Percentiles rank a stretch among this genome's conserved stretches.
Evolutionary conservation across 2,888 invertebrate species (phyloP).

Genomic region (Smittia aterrima): DNA sequence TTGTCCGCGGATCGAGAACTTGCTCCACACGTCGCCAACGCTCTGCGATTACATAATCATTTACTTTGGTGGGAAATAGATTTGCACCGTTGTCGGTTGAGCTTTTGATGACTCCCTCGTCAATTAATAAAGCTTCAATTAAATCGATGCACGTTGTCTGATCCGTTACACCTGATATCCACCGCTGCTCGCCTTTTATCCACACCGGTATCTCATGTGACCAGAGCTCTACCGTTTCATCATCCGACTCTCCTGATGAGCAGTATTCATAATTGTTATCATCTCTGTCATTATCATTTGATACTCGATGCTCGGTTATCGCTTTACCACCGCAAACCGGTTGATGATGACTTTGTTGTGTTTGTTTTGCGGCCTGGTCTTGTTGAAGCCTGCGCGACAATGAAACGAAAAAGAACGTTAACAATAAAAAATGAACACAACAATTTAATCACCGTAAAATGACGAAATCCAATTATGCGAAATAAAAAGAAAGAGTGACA

Average conservation of each 20-base stretch:
- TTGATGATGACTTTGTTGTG: conserved; percentile 13
- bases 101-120: conserved; percentile 50
- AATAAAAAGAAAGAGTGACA: conserved; percentile 31
- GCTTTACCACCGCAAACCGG: not conserved
- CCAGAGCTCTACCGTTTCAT: conserved; percentile 47
- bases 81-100: conserved; percentile 27
- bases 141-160: conserved; percentile 78
- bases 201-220: conserved; percentile 69
- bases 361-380: conserved; percentile 24
- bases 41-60: conserved; percentile 66
- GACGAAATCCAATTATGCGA: conserved; percentile 35
- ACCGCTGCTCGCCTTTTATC: conserved; percentile 72
- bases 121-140: conserved; percentile 67
- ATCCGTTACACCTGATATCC: conserved; percentile 74
- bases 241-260: conserved; percentile 26
- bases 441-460: conserved; percentile 29
- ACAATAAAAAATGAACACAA: not conserved
- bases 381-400: not conserved
- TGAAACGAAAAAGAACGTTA: not conserved
- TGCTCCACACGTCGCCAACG: conserved; percentile 72
- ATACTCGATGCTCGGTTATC: not conserved
- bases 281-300: not conserved
- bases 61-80: conserved; percentile 44
- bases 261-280: conserved; percentile 29
- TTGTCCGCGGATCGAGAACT: conserved; percentile 65